Evolutionary conservation across 2,888 invertebrate species (phyloP), one percentile per base, ranked within the genome.

Genomic region (Eristalis pertinax): DNA sequence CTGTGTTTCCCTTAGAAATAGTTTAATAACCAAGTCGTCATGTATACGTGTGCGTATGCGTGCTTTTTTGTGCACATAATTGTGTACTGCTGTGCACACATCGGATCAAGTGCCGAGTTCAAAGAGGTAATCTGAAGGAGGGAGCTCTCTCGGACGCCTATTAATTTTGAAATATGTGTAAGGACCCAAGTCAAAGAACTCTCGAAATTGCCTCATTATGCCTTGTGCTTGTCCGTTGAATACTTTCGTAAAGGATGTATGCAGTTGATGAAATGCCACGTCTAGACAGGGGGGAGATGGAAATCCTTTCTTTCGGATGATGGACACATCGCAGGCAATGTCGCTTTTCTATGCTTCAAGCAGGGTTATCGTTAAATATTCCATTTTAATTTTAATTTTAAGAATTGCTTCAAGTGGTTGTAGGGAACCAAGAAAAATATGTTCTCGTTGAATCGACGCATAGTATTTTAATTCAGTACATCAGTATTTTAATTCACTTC

Each of bases 1-100:
- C 68, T 50, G 60, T 62, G 62, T 35, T 26, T 19, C 32, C 35
- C 19, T 29, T 35, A 29, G 43, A 77, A 63, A 69, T 35, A 63
- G 62, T 50, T 63, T 62, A 50, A 69, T 43, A 76, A 62, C 43
- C 62, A 22, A 67, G n/a, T 56, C 5, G 11, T 60, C 38, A 35
- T 35, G 60, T 15, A 38, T 60, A 26, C 26, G 2, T 3, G 26
- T 22, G 29, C 7, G n/a, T 72, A 15, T 32, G 8, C 8, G 10
- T 32, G 8, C 0, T 32, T 32, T 32, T 10, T 10, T 35, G 8
- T 38, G 38, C 4, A 13, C 38, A 13, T 13, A 38, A 11, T 38
- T 38, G 13, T 38, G 38, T 13, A 2, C 38, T 38, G 8, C 38
- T 22, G 26, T 2, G 10, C 10, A 50, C n/a, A 11, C 38, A 19